Evolutionary conservation across 23 tunicate genomes (phyloP), one percentile per base, ranked within the genome.

Genomic region (Ciona savignyi): DNA sequence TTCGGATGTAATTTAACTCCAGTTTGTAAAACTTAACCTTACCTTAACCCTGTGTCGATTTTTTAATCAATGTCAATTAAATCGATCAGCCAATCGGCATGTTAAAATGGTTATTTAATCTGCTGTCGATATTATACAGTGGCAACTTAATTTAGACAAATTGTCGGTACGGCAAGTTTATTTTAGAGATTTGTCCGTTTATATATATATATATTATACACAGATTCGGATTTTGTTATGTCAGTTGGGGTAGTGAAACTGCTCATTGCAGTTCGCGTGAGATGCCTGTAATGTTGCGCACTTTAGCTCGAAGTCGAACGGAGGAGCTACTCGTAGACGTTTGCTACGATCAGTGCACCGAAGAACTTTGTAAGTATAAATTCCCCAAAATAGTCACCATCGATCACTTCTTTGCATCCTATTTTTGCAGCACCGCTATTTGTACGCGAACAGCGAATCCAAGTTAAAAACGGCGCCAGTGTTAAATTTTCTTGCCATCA

Each of bases 221-320:
- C 62, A 81, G 86, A 33, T 82, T 74, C 60, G 87, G 87, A 32
- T 82, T 82, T 74, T 82, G 87, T 33, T 75, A 67, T 29, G 87
- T 82, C 23, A 74, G 65, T 1, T 74, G 74, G 79, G 28, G 3
- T 3, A 11, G 30, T 1, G 70, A 62, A 1, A 31, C 34, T 25
- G 80, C 29, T 2, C 87, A 82, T 19, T 82, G 87, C 33, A 23
- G n/a, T 2, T 77, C 77, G 25, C 49, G 48, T 65, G 78, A 73
- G 0, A 30, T 82, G 25, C 87, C 87, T 1, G 1, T 49, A 31
- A 23, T 75, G 20, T 3, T 82, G 61, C 69, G 75, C 25, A 26
- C 80, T 1, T 23, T 74, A 51, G 80, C 87, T 9, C 32, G 30
- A 28, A 68, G 73, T 4, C 30, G 80, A 48, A 75, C 74, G 19